Conservation (phyloP, 1,140 invertebrate genomes). For the Calephelis virginiensis region DNA sequence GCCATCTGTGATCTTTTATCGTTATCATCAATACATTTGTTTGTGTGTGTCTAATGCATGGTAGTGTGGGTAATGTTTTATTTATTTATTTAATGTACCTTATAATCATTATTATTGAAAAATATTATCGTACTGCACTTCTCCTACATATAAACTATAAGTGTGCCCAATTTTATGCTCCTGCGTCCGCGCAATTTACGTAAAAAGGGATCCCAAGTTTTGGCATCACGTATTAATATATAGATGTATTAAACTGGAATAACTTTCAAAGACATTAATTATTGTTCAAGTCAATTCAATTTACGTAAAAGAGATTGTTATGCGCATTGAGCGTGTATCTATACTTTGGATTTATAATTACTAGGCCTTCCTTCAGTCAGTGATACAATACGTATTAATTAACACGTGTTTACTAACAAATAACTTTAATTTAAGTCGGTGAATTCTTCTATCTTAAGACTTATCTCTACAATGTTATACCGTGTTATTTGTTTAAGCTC, state of each 20-base stretch:
- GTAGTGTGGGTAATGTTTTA: too few relatives aligned
- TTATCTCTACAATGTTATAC: slow-evolving; percentile 22
- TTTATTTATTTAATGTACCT: too few relatives aligned
- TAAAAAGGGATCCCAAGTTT: too few relatives aligned
- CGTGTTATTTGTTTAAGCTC: slow-evolving; percentile 24
- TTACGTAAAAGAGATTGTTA: slow-evolving; percentile 29
- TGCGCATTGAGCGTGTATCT: slow-evolving; percentile 21
- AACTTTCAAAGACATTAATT: slow-evolving; percentile 3
- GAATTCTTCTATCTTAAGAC: slow-evolving; percentile 29
- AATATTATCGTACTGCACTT: too few relatives aligned
- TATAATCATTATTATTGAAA: too few relatives aligned
- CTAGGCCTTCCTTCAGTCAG: slow-evolving; percentile 27
- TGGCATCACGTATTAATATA: too few relatives aligned
- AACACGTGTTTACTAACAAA: slow-evolving; percentile 23
- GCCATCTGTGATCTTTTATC: too few relatives aligned
- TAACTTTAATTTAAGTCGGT: slow-evolving; percentile 19
- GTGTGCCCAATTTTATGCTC: too few relatives aligned
- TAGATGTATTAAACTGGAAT: not conserved
- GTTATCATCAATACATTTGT: too few relatives aligned
- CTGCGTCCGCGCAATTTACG: too few relatives aligned
- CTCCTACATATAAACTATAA: too few relatives aligned
- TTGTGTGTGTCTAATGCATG: too few relatives aligned
- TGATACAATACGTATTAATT: slow-evolving; percentile 12
- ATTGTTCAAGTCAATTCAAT: not conserved
- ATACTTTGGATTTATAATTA: slow-evolving; percentile 25